Percentiles rank a stretch among this genome's conserved stretches.
Conservation (phyloP, 2,888 invertebrate genomes). For the Mimas tiliae region DNA sequence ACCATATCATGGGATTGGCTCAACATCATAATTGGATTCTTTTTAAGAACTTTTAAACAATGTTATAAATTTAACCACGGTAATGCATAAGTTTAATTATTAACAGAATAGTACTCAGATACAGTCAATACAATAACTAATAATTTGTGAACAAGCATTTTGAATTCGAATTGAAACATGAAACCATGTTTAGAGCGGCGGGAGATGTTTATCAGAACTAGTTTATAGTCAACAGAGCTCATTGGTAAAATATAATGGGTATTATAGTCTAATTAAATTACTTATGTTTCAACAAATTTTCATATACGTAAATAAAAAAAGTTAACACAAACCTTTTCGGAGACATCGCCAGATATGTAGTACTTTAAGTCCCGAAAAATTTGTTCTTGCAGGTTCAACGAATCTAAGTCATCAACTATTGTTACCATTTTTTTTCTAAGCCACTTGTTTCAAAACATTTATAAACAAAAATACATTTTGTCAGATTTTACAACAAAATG, state of each 20-base stretch:
- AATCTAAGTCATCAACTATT: slow-evolving; percentile 82
- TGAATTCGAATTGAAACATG: no score
- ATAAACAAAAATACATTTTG: slow-evolving; percentile 65
- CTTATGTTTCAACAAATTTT: not conserved
- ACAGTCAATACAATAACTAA: no score
- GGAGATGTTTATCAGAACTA: no score
- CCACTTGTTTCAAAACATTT: slow-evolving; percentile 39
- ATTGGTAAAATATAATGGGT: not conserved
- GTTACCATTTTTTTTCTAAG: slow-evolving; percentile 79
- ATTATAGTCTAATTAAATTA: not conserved
- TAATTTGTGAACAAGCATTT: no score
- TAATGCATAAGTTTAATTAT: no score
- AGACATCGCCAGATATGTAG: slow-evolving; percentile 91
- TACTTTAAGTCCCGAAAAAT: slow-evolving; percentile 94
- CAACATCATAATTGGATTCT: no score
- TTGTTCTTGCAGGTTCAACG: slow-evolving; percentile 82
- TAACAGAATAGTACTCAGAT: no score
- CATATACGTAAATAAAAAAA: slow-evolving; percentile 52
- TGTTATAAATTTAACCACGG: no score
- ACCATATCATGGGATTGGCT: no score
- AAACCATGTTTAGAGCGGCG: not conserved
- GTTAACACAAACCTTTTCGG: slow-evolving; percentile 87
- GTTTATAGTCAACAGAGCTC: not conserved
- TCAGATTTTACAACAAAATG: slow-evolving; percentile 59
- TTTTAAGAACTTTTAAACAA: no score